Base-by-base conservation (phyloP, 2,113 vertebrate genomes). In the Motacilla alba region DNA sequence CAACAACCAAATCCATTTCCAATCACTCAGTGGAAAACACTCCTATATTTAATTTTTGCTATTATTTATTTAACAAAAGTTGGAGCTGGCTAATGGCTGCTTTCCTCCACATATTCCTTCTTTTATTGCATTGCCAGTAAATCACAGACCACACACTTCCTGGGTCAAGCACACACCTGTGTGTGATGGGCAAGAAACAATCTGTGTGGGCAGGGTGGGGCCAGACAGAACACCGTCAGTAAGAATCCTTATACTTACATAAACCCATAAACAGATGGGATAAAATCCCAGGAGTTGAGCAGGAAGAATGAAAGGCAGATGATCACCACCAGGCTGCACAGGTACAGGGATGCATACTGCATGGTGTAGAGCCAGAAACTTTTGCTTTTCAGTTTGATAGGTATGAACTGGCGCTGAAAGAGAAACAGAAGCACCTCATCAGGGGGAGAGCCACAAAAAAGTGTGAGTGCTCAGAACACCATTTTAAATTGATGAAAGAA, bases 281-380 rank as follows among this genome's bases (percentile, higher is more conserved):
- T 98, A 94, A 99, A 99, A 97, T 99, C 99, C 99, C 99, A 99
- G 41, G 99, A 99, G 95, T 98, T 99, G 77, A 99, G 99, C 92
- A 99, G 98, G 98, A 99, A 99, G 96, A 99, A 99, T 73, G 99
- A 99, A 35, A 99, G 99, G 85, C 98, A 98, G 92, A 99, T 39
- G 75, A 99, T 97, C 78, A 99, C 99, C 15, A 98, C 92, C 26
- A 99, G 97, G 96, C 99, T 99, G 93, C 99, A 99, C 68, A 98
- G 93, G 94, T 98, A 99, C 97, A 99, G 98, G 95, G 98, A 98
- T 84, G 97, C 91, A 49, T 99, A 99, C 95, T 99, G 99, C 46
- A 96, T 72, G 26, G 98, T 97, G 95, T 99, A 99, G 94, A 98
- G 94, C 99, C 99, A 99, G 98, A 99, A 99, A 76, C 98, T 98